Evolutionary conservation across 2,888 invertebrate genomes (phyloP).

Genomic region (Lasioglossum vierecki): DNA sequence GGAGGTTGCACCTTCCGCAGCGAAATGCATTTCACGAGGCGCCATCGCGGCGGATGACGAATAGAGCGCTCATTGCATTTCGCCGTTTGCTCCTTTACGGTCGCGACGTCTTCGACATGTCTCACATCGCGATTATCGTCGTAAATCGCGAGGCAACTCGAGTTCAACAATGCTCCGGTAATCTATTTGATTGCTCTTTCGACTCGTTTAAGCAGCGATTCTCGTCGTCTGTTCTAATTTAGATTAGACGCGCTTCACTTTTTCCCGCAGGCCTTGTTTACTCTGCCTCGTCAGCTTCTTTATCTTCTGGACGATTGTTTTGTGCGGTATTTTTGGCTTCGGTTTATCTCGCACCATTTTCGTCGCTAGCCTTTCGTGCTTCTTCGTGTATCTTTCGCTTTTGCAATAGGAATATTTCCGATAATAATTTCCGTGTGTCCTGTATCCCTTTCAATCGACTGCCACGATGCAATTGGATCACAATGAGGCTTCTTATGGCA

Average conservation of each 20-base stretch:
- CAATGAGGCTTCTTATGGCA: slow-evolving; percentile 57
- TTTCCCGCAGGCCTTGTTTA: not conserved
- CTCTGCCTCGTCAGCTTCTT: not conserved
- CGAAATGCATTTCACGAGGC: slow-evolving; percentile 19
- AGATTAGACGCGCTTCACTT: slow-evolving; percentile 4
- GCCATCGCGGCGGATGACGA: not conserved
- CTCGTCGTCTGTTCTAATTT: slow-evolving; percentile 3
- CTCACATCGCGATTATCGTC: not conserved
- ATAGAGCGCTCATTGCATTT: not conserved
- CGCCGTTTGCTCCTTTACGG: not conserved
- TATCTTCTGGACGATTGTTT: not conserved
- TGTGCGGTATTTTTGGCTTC: not conserved
- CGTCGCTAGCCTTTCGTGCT: not conserved
- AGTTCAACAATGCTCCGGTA: not conserved
- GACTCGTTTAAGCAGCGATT: slow-evolving; percentile 1
- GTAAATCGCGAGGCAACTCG: not conserved
- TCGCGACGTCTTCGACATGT: not conserved
- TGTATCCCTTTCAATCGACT: slow-evolving; percentile 19
- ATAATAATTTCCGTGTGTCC: not conserved
- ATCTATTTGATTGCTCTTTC: slow-evolving; percentile 8
- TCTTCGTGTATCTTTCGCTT: not conserved
- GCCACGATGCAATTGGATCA: slow-evolving; percentile 43
- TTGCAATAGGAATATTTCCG: not conserved
- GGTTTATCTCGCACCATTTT: not conserved
- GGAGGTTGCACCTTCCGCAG: slow-evolving; percentile 59